Base-by-base conservation (phyloP, 1,140 invertebrate species). In the Drosophila ficusphila region DNA sequence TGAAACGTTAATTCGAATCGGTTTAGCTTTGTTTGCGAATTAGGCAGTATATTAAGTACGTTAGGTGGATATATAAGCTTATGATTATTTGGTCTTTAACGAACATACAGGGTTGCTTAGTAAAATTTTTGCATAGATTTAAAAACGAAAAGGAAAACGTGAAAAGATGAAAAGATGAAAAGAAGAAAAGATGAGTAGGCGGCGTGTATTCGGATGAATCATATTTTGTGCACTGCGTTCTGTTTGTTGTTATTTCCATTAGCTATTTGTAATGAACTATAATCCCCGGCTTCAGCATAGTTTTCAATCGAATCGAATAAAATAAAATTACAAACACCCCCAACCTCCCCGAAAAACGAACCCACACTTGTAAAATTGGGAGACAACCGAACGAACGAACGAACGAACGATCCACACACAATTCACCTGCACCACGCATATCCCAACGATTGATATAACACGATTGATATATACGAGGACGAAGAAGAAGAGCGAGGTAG, bases 61-160 rank as follows among this genome's bases (percentile, higher is more conserved):
- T 76, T 81, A 58, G 41, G 42, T 81, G 76, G 69, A 56, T 78
- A 64, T 53, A 47, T 48, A 71, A 83, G 75, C 76, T 71, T 76
- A 41, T 44, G 39, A 72, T 79, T 52, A 64, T 85, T 83, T 79
- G 58, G 54, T 76, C 76, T 46, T 82, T 77, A 68, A 73, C 54
- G 77, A 70, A 81, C 74, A 78, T 88, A 88, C 83, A 89, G 83
- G 83, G 83, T 88, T 76, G 83, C 83, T 88, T 88, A 89, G 83
- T 76, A 65, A 88, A 89, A 88, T 89, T 89, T 83, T 89, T 81
- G 81, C 81, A 77, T 68, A 85, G 76, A 76, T 61, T 85, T 53
- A 58, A 56, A 48, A 29, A 33, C 36, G 21, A 51, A 39, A 29
- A n/a, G n/a, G n/a, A n/a, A n/a, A n/a, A n/a, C n/a, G n/a, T n/a